phyloP scores from a whole-genome alignment of 1,140 invertebrate species.

The Aporrectodea caliginosa region DNA sequence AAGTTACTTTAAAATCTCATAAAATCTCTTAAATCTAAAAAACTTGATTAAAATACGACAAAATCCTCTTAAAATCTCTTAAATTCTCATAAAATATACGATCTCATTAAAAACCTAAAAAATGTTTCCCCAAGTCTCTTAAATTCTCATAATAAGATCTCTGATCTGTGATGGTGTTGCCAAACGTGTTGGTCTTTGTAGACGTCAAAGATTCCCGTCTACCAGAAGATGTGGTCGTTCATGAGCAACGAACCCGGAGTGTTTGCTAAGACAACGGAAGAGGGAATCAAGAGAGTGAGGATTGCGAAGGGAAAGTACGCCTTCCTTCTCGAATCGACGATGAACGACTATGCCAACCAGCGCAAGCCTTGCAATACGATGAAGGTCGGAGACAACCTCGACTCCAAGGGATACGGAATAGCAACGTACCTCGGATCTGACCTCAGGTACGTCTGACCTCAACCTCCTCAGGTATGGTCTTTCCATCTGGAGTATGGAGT shows the following conservation, averaged over 20 bases:
- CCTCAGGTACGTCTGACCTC: slow-evolving; percentile 60
- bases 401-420: slow-evolving; percentile 89
- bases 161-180: too few species aligned
- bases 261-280: slow-evolving; percentile 38
- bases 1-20: too few species aligned
- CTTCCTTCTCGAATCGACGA: slow-evolving; percentile 52
- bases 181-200: slow-evolving; percentile 47
- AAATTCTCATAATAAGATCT: too few species aligned
- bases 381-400: slow-evolving; percentile 72
- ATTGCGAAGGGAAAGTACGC: slow-evolving; percentile 54
- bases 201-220: slow-evolving; percentile 73
- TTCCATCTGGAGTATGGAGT: too few species aligned
- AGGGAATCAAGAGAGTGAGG: slow-evolving; percentile 59
- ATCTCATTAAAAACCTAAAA: too few species aligned
- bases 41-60: too few species aligned
- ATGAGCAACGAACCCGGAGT: slow-evolving; percentile 65
- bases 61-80: too few species aligned
- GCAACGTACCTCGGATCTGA: slow-evolving; percentile 84
- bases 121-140: too few species aligned
- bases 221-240: slow-evolving; percentile 42
- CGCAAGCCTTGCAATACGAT: slow-evolving; percentile 79
- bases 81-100: too few species aligned
- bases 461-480: too few species aligned
- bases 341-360: slow-evolving; percentile 52
- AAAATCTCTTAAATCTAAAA: too few species aligned